These are phyloP conservation scores for Stegana nigrithorax DNA, from an alignment of 2,888 invertebrate species.

Conservation along the genomic window DNA sequence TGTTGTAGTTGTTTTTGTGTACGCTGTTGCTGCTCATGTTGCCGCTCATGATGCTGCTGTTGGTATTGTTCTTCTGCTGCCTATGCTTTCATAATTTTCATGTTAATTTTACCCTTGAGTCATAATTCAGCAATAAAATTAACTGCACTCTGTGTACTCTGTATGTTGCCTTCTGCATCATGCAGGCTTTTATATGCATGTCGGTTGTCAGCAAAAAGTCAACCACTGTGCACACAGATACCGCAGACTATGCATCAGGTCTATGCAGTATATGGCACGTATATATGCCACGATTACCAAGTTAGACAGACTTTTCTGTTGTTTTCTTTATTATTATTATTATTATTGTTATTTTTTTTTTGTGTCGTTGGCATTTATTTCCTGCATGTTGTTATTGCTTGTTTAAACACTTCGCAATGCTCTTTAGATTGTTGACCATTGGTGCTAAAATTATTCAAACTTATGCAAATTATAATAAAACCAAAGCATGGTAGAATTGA, in stretches of 20 bases:
- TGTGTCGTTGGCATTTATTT: too few relatives aligned
- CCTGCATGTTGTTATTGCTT: too few relatives aligned
- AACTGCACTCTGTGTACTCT: slow-evolving; percentile 36
- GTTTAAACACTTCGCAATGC: too few relatives aligned
- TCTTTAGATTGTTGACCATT: too few relatives aligned
- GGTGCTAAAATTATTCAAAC: too few relatives aligned
- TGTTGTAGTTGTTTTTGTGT: slow-evolving; percentile 53
- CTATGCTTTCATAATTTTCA: slow-evolving; percentile 55
- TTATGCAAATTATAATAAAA: too few relatives aligned
- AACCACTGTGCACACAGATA: background rate
- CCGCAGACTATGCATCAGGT: too few relatives aligned
- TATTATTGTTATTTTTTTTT: background rate
- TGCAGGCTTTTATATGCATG: background rate
- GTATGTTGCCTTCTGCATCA: background rate
- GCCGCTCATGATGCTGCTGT: slow-evolving; percentile 19
- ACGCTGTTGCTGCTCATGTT: slow-evolving; percentile 32
- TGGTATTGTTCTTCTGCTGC: slow-evolving; percentile 38
- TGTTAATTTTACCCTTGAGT: slow-evolving; percentile 61
- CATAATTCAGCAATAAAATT: slow-evolving; percentile 56
- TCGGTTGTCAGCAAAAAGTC: background rate
- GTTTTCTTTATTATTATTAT: too few relatives aligned
- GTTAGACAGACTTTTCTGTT: too few relatives aligned
- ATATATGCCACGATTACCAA: too few relatives aligned
- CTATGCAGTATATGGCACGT: background rate
- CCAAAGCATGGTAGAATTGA: too few relatives aligned